Evolutionary conservation across 2,113 vertebrate species (phyloP).

Genomic region (human (Homo sapiens)): DNA sequence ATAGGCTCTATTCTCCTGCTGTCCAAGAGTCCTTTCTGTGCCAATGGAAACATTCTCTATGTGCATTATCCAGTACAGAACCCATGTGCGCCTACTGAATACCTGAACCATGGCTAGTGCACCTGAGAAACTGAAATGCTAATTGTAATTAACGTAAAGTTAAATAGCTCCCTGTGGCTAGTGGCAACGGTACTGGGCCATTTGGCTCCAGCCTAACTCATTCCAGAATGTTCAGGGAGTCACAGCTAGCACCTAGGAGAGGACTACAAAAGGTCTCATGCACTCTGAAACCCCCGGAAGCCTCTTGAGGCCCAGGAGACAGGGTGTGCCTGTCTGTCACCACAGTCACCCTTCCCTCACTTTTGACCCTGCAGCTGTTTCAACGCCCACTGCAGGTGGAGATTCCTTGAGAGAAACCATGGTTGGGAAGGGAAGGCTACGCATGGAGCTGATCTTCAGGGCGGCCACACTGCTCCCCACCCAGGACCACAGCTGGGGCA

Average conservation of each 20-base stretch:
- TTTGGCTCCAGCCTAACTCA: not conserved
- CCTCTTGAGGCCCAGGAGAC: rapidly evolving
- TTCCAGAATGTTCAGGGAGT: not conserved
- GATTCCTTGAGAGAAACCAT: not conserved
- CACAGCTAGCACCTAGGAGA: rapidly evolving
- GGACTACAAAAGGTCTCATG: not conserved
- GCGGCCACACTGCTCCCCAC: rapidly evolving
- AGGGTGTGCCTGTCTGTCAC: rapidly evolving
- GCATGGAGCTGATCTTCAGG: rapidly evolving
- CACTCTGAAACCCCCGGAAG: not conserved
- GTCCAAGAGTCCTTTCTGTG: rapidly evolving
- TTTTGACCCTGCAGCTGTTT: not conserved
- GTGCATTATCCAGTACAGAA: not conserved
- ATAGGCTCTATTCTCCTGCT: not conserved
- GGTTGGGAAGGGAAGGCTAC: not conserved
- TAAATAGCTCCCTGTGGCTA: not conserved
- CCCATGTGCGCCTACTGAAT: rapidly evolving
- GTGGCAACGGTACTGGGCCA: rapidly evolving
- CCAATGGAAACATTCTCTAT: rapidly evolving
- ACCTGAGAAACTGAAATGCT: not conserved
- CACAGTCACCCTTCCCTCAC: not conserved
- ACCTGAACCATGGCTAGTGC: rapidly evolving
- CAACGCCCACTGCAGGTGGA: not conserved
- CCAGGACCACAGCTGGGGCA: not conserved
- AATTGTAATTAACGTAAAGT: not conserved